Conservation (phyloP, 2,113 vertebrate species). For the Tapirus terrestris region DNA sequence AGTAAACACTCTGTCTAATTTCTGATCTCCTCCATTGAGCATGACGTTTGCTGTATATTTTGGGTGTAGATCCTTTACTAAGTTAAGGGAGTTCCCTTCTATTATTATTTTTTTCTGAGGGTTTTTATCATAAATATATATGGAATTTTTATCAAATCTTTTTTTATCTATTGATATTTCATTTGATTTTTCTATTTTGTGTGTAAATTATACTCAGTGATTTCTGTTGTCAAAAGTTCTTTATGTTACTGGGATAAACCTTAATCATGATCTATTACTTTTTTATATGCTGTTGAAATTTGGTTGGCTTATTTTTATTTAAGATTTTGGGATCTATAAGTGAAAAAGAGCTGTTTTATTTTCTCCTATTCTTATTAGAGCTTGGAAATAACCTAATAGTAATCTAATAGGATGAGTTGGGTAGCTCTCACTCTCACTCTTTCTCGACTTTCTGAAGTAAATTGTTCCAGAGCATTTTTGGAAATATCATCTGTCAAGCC, state of each 20-base stretch:
- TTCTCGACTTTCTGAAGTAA: background rate
- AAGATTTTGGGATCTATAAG: background rate
- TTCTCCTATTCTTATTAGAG: background rate
- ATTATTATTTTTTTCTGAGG: background rate
- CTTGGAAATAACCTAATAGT: background rate
- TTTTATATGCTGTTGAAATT: background rate
- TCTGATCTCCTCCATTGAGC: background rate
- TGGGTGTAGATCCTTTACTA: background rate
- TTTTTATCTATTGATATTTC: background rate
- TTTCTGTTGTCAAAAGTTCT: background rate
- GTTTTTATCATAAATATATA: background rate
- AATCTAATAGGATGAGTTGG: background rate
- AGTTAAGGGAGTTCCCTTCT: background rate
- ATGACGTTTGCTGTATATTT: background rate
- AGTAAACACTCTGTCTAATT: background rate
- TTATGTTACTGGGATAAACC: background rate
- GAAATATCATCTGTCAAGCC: background rate
- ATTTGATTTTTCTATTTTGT: background rate
- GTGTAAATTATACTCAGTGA: background rate
- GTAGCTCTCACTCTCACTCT: background rate
- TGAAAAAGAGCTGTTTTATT: background rate
- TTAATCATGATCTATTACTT: background rate
- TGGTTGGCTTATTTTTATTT: conserved; percentile 25
- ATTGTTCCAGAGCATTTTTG: background rate
- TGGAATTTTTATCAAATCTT: background rate